Evolutionary conservation across 2,797 vertebrate species (phyloP), one percentile per base, ranked within the genome.

Genomic region (Acrossocheilus wenchowensis): DNA sequence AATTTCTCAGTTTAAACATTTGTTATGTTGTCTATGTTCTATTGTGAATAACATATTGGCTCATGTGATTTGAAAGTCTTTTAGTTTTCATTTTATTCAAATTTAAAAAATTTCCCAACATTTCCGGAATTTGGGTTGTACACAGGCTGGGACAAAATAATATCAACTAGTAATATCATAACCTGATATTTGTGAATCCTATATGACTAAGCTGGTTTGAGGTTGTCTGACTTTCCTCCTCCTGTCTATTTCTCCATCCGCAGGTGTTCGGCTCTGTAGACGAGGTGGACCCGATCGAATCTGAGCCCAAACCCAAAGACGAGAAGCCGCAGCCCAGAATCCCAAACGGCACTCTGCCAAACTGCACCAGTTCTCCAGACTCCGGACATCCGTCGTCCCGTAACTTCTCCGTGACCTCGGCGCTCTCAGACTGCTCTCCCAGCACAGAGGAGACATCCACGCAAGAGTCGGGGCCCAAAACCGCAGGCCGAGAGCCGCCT

Each of bases 181-280:
- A 68, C 6, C 14, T 68, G 6, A 36, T 36, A 36, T 68, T 34
- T 68, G 5, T 36, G 30, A 41, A 10, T 69, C 66, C 34, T 69
- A 9, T 6, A 45, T 26, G n/a, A 3, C 2, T 48, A 3, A 54
- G 30, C 75, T 39, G 6, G 11, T 30, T 43, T 80, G 19, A 45
- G 23, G 11, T 54, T 64, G 50, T 41, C 43, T 64, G 48, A 66
- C 14, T 45, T 68, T 21, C 80, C 26, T 81, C 39, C 8, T 23
- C 6, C 36, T n/a, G n/a, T 81, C 5, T 80, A 2, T 85, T 50
- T 39, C 52, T 15, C 14, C 48, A 66, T 85, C 71, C 23, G n/a
- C 91, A 99, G 98, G 97, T 98, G 9, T 99, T 99, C 91, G 97
- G 96, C 79, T 98, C 96, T 0, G 96, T 98, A 2, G 98, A 99